A percentile compares a stretch with the other conserved stretches of the same genome.
These are phyloP conservation scores for Labeo calbasu DNA, from an alignment of 2,797 vertebrate species.

Conservation along the genomic window DNA sequence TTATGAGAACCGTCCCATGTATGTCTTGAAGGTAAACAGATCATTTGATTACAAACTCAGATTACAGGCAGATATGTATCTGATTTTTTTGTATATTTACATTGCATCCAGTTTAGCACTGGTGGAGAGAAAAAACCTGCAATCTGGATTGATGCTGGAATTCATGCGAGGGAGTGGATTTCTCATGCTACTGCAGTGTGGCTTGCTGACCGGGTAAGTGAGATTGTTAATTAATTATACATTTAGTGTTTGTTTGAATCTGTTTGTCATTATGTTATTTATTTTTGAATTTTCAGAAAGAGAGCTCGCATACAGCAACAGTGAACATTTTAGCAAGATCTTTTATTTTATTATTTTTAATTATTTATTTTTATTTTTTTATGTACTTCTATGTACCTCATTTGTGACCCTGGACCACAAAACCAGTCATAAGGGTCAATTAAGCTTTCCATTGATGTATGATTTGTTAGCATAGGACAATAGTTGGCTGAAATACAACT, in stretches of 20 bases:
- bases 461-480: too few relatives aligned
- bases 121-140: constrained; percentile 77
- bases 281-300: not conserved
- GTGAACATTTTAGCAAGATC: not conserved
- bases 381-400: too few relatives aligned
- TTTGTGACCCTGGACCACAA: too few relatives aligned
- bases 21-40: constrained; percentile 83
- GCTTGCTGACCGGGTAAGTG: constrained; percentile 89
- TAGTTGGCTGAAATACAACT: too few relatives aligned
- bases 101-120: constrained; percentile 80
- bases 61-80: not conserved
- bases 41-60: not conserved
- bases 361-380: not conserved
- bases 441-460: too few relatives aligned
- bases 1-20: constrained; percentile 85
- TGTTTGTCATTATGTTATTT: not conserved
- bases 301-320: not conserved
- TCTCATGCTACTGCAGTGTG: constrained; percentile 87
- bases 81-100: not conserved
- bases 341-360: not conserved
- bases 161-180: constrained; percentile 86
- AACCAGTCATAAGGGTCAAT: too few relatives aligned
- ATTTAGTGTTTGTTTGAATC: not conserved
- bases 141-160: constrained; percentile 86
- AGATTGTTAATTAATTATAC: not conserved